Percentiles rank a stretch among this genome's conserved stretches.
phyloP scores from a whole-genome alignment of 35 echinoderm and acorn worm genomes.

The Stichopus chloronotus region DNA sequence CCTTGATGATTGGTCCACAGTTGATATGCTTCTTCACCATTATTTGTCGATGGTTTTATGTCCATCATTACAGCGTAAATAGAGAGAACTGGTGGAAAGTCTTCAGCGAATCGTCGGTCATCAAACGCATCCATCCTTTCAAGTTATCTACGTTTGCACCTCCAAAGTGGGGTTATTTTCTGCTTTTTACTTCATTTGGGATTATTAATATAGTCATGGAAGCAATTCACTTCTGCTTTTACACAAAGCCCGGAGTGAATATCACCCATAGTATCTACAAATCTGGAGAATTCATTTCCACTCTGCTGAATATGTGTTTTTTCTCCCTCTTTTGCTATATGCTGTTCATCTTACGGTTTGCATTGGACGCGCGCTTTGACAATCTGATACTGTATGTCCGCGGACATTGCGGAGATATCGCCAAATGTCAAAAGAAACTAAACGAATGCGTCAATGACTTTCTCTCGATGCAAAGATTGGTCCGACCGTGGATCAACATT shows the following conservation, averaged over 20 bases:
- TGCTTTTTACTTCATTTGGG: neutral
- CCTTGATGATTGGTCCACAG: neutral
- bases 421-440: neutral
- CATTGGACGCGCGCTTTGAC: neutral
- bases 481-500: neutral
- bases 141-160: neutral
- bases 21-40: constrained; percentile 12
- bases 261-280: neutral
- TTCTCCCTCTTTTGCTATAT: constrained; percentile 25
- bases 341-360: neutral
- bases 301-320: neutral
- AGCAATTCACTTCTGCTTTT: neutral
- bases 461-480: neutral
- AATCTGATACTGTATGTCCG: constrained; percentile 6
- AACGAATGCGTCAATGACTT: constrained; percentile 11
- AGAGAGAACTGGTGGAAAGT: constrained; percentile 20
- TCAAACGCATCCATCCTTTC: neutral
- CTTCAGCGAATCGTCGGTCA: neutral
- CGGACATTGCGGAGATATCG: neutral
- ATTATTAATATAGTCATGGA: neutral
- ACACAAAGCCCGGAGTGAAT: neutral
- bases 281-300: neutral
- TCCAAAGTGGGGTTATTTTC: neutral
- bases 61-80: neutral
- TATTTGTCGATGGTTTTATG: neutral